Evolutionary conservation across 1,140 invertebrate genomes (phyloP).

Genomic region (Temnothorax curvispinosus): DNA sequence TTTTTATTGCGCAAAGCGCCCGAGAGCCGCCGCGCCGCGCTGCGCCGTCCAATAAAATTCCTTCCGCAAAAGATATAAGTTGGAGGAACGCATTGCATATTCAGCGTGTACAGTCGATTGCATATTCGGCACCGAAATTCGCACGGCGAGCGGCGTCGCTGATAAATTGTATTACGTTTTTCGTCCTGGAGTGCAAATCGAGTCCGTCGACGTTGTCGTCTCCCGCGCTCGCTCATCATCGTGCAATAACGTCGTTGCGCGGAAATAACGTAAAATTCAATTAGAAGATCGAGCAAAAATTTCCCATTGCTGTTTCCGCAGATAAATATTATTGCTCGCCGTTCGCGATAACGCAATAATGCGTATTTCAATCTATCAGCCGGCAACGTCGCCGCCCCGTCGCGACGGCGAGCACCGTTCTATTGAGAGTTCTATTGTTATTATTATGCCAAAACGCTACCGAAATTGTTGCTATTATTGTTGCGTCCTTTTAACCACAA

Average conservation of each 20-base stretch:
- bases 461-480: conserved; percentile 28
- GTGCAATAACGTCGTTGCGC: not conserved
- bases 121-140: conserved; percentile 63
- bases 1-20: conserved; percentile 53
- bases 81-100: conserved; percentile 52
- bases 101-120: conserved; percentile 33
- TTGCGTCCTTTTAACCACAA: conserved; percentile 11
- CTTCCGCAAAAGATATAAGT: conserved; percentile 54
- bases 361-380: not conserved
- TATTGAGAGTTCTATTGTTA: not conserved
- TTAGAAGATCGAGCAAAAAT: conserved; percentile 43
- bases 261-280: conserved; percentile 27
- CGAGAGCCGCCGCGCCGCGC: not conserved
- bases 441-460: conserved; percentile 10
- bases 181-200: conserved; percentile 18
- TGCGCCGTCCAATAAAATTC: conserved; percentile 38
- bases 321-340: not conserved
- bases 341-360: not conserved
- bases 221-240: conserved; percentile 30
- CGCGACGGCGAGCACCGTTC: not conserved
- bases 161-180: conserved; percentile 44
- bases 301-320: not conserved
- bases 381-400: not conserved
- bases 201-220: not conserved
- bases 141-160: not conserved